Evolutionary conservation across 2,797 vertebrate genomes (phyloP).

Genomic region (Dromococcyx pavoninus): DNA sequence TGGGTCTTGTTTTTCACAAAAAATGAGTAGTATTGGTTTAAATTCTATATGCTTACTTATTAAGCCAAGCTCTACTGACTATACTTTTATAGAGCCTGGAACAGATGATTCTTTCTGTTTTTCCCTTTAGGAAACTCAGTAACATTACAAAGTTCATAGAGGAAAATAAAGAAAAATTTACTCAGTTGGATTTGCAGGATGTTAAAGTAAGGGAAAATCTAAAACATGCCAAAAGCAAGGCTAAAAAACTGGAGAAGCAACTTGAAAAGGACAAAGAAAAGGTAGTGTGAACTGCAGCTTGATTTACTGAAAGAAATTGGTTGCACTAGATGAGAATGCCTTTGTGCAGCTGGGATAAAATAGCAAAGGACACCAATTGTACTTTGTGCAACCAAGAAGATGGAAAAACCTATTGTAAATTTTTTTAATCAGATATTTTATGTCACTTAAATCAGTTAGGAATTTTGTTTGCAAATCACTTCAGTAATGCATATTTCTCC

Average conservation of each 20-base stretch:
- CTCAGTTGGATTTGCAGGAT: slow-evolving; percentile 92
- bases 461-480: background rate
- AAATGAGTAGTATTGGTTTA: background rate
- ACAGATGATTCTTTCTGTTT: background rate
- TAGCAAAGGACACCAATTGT: background rate
- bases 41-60: background rate
- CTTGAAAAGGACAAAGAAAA: slow-evolving; percentile 94
- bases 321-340: background rate
- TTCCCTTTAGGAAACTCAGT: slow-evolving; percentile 82
- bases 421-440: background rate
- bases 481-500: background rate
- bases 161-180: slow-evolving; percentile 92
- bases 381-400: background rate
- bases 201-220: slow-evolving; percentile 94
- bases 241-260: slow-evolving; percentile 91
- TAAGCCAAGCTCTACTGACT: background rate
- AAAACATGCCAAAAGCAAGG: slow-evolving; percentile 90
- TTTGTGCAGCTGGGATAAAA: background rate
- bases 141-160: slow-evolving; percentile 89
- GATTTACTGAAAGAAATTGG: background rate
- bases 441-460: background rate
- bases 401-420: background rate
- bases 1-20: background rate
- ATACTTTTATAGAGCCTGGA: background rate
- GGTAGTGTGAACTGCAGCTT: slow-evolving; percentile 70